Conservation (phyloP, 2,113 vertebrate genomes). For the Brachyhypopomus gauderio region DNA sequence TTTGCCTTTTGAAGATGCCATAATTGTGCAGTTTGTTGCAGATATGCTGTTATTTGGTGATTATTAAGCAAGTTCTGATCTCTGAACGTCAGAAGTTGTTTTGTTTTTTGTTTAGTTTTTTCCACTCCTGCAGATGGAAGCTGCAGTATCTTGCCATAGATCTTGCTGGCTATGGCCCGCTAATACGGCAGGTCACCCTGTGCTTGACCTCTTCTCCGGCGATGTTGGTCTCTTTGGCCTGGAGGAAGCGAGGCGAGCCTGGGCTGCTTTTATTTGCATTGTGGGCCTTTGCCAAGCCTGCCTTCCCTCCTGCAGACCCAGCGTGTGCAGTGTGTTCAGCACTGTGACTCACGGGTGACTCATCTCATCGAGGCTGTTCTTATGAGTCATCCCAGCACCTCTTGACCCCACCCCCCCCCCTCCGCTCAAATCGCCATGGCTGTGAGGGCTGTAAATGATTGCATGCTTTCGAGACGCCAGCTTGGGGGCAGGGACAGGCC, state of each 20-base stretch:
- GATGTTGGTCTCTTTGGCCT: slow-evolving; percentile 15
- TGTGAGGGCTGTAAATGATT: slow-evolving; percentile 39
- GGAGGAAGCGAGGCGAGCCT: slow-evolving; percentile 1
- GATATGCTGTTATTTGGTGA: slow-evolving; percentile 6
- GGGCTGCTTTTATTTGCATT: background rate
- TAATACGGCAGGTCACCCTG: slow-evolving; percentile 1
- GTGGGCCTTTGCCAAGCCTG: background rate
- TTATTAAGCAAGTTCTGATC: background rate
- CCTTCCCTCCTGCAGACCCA: background rate
- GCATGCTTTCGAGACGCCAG: slow-evolving; percentile 14
- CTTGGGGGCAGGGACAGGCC: slow-evolving; percentile 1
- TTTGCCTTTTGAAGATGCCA: too few relatives aligned
- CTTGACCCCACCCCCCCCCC: slow-evolving; percentile 33
- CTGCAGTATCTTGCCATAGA: slow-evolving; percentile 13
- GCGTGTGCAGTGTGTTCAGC: background rate
- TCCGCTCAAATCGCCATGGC: background rate
- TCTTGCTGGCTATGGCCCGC: background rate
- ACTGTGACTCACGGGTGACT: slow-evolving; percentile 14
- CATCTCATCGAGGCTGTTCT: slow-evolving; percentile 33
- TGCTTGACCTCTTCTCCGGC: slow-evolving; percentile 29
- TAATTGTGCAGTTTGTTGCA: background rate
- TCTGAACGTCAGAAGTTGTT: background rate
- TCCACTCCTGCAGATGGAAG: background rate
- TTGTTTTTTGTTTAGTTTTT: background rate
- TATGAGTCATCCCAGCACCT: slow-evolving; percentile 38